These are phyloP conservation scores for Drosophila pseudotakahashii DNA, from an alignment of 2,888 invertebrate species.

Conservation along the genomic window DNA sequence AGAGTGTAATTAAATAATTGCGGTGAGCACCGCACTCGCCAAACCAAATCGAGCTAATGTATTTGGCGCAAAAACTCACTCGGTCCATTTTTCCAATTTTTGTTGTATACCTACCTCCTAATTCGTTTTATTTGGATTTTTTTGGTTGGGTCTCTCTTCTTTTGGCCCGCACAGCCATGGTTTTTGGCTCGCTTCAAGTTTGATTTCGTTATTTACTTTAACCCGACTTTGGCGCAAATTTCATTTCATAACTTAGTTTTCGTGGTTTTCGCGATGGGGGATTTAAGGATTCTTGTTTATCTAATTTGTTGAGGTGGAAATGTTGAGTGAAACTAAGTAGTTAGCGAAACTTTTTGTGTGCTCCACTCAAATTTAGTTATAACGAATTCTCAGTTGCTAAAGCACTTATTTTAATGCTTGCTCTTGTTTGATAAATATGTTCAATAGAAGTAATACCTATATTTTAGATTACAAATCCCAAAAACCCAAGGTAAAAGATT, in stretches of 20 bases:
- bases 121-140: constrained; percentile 21
- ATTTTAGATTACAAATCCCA: too few species aligned
- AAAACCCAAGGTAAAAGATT: too few species aligned
- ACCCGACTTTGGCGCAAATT: constrained; percentile 53
- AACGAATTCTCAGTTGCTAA: background rate
- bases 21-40: constrained; percentile 57
- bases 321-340: constrained; percentile 21
- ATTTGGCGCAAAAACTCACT: constrained; percentile 61
- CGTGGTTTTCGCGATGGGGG: constrained; percentile 18
- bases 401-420: background rate
- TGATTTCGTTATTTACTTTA: constrained; percentile 52
- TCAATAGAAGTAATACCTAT: background rate
- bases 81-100: constrained; percentile 17
- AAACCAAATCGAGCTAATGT: constrained; percentile 71
- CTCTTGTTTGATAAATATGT: background rate
- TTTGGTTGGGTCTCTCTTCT: background rate
- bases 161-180: constrained; percentile 28
- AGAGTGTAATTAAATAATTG: constrained; percentile 76
- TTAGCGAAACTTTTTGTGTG: constrained; percentile 12
- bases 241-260: constrained; percentile 65
- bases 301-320: constrained; percentile 46
- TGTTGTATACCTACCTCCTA: background rate
- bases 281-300: constrained; percentile 19
- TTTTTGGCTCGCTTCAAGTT: constrained; percentile 36
- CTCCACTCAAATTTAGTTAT: constrained; percentile 8